Evolutionary conservation across 2,797 vertebrate species (phyloP).

Genomic region (Aeoliscus strigatus): DNA sequence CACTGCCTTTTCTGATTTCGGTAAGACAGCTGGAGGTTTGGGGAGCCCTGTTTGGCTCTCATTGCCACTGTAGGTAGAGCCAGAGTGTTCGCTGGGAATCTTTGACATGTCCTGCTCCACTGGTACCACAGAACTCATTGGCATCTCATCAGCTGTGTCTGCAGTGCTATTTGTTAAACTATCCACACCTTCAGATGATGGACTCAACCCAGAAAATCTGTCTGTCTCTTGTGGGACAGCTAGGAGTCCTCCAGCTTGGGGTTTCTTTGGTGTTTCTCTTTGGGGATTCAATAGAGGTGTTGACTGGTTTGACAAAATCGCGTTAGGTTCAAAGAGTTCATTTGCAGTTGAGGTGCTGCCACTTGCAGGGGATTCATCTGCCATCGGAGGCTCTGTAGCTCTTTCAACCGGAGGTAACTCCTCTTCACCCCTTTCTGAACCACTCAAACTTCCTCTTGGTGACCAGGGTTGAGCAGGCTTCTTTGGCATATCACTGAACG

Average conservation of each 20-base stretch:
- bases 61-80: conserved; percentile 65
- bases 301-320: conserved; percentile 24
- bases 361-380: conserved; percentile 13
- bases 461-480: conserved; percentile 70
- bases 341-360: background rate
- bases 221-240: conserved; percentile 65
- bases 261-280: conserved; percentile 38
- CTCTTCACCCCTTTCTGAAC: conserved; percentile 50
- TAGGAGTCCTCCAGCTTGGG: conserved; percentile 34
- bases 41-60: conserved; percentile 63
- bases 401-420: conserved; percentile 39
- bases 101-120: conserved; percentile 25
- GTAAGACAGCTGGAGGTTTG: conserved; percentile 88
- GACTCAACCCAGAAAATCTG: conserved; percentile 47
- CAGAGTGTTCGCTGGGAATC: conserved; percentile 63
- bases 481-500: conserved; percentile 75
- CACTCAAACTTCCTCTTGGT: conserved; percentile 54
- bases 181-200: conserved; percentile 62
- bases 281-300: conserved; percentile 22
- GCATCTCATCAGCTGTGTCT: conserved; percentile 54
- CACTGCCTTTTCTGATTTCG: conserved; percentile 92
- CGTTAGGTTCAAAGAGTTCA: conserved; percentile 27
- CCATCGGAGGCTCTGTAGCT: conserved; percentile 19
- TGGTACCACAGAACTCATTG: background rate
- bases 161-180: conserved; percentile 43